phyloP scores from a whole-genome alignment of 1,140 invertebrate genomes.

The Bombus fervidus region DNA sequence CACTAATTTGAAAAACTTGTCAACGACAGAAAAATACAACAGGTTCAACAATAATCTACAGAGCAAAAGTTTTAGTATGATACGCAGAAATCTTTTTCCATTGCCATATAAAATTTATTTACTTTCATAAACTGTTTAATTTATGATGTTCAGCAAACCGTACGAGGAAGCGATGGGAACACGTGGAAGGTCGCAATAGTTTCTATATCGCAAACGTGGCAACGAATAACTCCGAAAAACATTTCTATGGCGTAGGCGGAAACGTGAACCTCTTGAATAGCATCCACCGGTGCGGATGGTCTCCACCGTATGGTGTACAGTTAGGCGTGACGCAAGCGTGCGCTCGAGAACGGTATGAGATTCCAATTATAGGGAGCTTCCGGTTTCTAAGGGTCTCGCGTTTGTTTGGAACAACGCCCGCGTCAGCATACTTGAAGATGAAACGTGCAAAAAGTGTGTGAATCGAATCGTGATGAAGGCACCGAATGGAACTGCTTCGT shows the following conservation, averaged over 20 bases:
- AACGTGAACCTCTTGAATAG: constrained; percentile 54
- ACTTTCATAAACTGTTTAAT: too few relatives aligned
- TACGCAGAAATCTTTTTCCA: neutral
- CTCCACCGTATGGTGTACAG: constrained; percentile 63
- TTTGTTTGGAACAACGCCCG: constrained; percentile 33
- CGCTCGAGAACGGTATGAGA: constrained; percentile 41
- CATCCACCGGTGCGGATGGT: constrained; percentile 44
- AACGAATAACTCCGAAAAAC: constrained; percentile 65
- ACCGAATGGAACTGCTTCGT: constrained; percentile 5
- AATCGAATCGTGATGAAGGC: neutral
- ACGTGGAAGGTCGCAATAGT: neutral
- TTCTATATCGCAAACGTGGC: neutral
- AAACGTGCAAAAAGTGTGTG: neutral
- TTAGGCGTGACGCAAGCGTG: constrained; percentile 70
- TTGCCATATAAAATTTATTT: too few relatives aligned
- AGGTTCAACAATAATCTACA: neutral
- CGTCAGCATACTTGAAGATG: neutral
- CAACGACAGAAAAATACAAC: too few relatives aligned
- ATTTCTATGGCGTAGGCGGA: constrained; percentile 58
- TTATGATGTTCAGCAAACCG: too few relatives aligned
- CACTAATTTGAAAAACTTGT: neutral
- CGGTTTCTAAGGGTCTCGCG: constrained; percentile 54
- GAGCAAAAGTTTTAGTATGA: neutral
- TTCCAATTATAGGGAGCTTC: constrained; percentile 68
- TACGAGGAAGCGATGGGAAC: too few relatives aligned